Conservation (phyloP, 1,140 invertebrate species). For the Popillia japonica region DNA sequence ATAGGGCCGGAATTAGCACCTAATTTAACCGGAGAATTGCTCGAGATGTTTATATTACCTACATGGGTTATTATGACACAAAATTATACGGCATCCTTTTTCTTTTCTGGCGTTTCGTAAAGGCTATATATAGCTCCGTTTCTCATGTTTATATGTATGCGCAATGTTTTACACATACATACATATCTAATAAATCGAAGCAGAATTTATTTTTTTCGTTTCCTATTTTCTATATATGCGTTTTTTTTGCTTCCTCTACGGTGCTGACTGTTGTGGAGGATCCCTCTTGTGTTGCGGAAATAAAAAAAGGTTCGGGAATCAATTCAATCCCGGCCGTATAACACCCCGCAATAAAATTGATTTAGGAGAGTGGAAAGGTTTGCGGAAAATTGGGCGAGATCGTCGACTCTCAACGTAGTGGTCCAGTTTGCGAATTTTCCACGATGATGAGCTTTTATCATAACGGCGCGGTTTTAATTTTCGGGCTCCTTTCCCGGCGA, state of each 20-base stretch:
- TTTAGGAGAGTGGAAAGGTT: not conserved
- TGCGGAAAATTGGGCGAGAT: not conserved
- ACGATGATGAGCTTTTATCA: not conserved
- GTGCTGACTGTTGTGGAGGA: not conserved
- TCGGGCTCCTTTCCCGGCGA: not conserved
- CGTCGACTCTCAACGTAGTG: not conserved
- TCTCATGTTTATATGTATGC: constrained; percentile 2
- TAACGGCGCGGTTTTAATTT: not conserved
- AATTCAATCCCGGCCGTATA: constrained; percentile 17
- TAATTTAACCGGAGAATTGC: too few relatives aligned
- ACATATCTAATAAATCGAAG: constrained; percentile 5
- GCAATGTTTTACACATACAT: not conserved
- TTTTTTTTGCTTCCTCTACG: not conserved
- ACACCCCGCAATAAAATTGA: constrained; percentile 7
- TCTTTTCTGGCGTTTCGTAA: not conserved
- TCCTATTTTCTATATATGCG: not conserved
- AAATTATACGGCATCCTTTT: not conserved
- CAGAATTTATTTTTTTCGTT: not conserved
- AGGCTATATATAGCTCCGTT: not conserved
- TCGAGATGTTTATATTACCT: too few relatives aligned
- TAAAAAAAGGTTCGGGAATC: constrained; percentile 2
- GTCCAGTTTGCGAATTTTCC: not conserved
- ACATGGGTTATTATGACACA: not conserved
- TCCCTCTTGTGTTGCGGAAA: not conserved
- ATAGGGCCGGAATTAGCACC: not conserved